These are phyloP conservation scores for Takifugu bimaculatus DNA, from an alignment of 2,113 vertebrate genomes.

Conservation along the genomic window DNA sequence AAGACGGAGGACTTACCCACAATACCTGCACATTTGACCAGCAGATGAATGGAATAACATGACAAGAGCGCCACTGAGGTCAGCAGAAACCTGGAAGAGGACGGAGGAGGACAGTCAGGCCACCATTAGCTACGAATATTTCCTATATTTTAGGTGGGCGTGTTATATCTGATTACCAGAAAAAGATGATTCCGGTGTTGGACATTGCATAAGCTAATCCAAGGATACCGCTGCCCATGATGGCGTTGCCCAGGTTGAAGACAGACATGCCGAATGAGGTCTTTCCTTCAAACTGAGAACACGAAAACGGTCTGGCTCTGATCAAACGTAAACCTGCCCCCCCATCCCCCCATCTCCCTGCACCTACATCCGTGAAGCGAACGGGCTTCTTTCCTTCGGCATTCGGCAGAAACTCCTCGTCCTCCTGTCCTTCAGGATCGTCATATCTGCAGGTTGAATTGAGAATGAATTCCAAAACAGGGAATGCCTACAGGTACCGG, in stretches of 20 bases:
- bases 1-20: constrained; percentile 80
- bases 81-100: constrained; percentile 82
- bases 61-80: constrained; percentile 86
- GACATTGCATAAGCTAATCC: constrained; percentile 98
- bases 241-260: constrained; percentile 98
- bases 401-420: constrained; percentile 83
- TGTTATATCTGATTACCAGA: constrained; percentile 82
- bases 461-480: neutral
- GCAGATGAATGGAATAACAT: constrained; percentile 91
- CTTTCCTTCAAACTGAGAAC: constrained; percentile 91
- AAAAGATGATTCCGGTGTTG: constrained; percentile 94
- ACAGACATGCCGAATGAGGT: constrained; percentile 97
- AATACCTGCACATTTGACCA: constrained; percentile 91
- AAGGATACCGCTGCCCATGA: constrained; percentile 98
- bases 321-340: neutral
- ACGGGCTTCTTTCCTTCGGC: constrained; percentile 80
- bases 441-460: constrained; percentile 62
- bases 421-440: constrained; percentile 77
- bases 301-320: constrained; percentile 1
- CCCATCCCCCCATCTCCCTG: neutral
- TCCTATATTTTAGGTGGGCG: neutral
- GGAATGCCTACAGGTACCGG: neutral
- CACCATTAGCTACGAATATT: neutral
- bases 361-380: constrained; percentile 87
- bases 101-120: too few relatives aligned